Evolutionary conservation across 2,113 vertebrate species (phyloP), one percentile per base, ranked within the genome.

Genomic region (Gymnobelideus leadbeateri): DNA sequence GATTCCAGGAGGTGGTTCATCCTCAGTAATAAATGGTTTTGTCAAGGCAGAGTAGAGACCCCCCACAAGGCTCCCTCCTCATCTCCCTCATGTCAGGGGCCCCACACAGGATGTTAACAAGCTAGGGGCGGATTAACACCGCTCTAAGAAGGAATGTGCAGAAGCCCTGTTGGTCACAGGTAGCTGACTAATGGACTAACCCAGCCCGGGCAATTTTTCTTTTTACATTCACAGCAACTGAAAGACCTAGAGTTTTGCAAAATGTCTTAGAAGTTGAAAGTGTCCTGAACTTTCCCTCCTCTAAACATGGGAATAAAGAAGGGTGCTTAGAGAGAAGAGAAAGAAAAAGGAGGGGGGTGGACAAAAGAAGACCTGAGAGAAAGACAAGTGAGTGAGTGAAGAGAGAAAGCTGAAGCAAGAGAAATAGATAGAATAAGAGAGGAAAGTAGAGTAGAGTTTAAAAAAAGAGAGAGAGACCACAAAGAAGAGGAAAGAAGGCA

Each of bases 1-100:
- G 96, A 98, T 97, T 97, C 94, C 96, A 97, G 92, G 89, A 96
- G 96, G 96, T 96, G 68, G 95, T 95, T 96, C 97, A 94, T 94
- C 96, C 95, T 95, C 94, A 96, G 93, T 61, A 96, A 96, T 96
- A 98, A 98, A 97, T 97, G 93, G 90, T 46, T 97, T 14, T 95
- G 89, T 92, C 24, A 52, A 90, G 84, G 91, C 90, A 52, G 92
- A 95, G 37, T 43, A 91, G 94, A 93, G 97, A 98, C 94, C 98
- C 94, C 98, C 97, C 98, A 96, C 98, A 97, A 84, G 95, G 61
- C 93, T 95, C 89, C 9, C 28, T 95, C 92, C 96, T 97, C 96
- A 94, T 91, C 52, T 96, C 91, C 51, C 92, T 68, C 94, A 97
- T 91, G 54, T n/a, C 53, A 95, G 92, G 94, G 92, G 94, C 96